Base-by-base conservation (phyloP, 2,888 invertebrate genomes). In the Xestoiulus laeticollis region DNA sequence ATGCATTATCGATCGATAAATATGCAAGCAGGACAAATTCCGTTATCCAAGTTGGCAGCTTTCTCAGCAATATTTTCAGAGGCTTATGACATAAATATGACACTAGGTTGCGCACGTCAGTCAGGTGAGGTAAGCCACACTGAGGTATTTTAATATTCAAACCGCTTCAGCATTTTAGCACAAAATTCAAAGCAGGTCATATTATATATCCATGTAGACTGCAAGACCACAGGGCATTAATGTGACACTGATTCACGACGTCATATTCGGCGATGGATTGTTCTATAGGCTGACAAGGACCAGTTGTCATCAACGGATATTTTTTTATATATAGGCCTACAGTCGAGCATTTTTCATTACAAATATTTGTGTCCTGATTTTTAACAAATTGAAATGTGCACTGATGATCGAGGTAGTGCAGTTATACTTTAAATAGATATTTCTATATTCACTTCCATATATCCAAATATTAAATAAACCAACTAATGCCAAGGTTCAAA, bases 21-120 rank as follows among this genome's bases (percentile, higher is more conserved):
- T 22, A 68, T 68, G 59, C 59, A 68, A 68, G 59, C 19, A 68
- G 10, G 59, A 68, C 22, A 68, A 68, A 68, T 68, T 68, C 59
- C 59, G 59, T 68, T 68, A 68, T 22, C 59, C 59, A 68, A 68
- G 22, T 68, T 68, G 59, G 59, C 59, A 68, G 59, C 59, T 68
- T 68, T 68, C 59, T 68, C 59, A 68, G 59, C 59, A 68, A 68
- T 68, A 68, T 68, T 68, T 68, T 68, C 59, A 22, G n/a, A 68
- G 5, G 10, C 22, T 26, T 26, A 68, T 68, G 22, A 8, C 59
- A 68, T 68, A 68, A 68, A 68, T 22, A 68, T 68, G 59, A 68
- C 59, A 22, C 22, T 26, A 22, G 59, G 22, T 22, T 22, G 22
- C 8, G 22, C 59, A 68, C 22, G 59, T 22, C 59, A 22, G 22